Conservation (phyloP, 2,888 invertebrate species). For the Oxycera nigricornis region DNA sequence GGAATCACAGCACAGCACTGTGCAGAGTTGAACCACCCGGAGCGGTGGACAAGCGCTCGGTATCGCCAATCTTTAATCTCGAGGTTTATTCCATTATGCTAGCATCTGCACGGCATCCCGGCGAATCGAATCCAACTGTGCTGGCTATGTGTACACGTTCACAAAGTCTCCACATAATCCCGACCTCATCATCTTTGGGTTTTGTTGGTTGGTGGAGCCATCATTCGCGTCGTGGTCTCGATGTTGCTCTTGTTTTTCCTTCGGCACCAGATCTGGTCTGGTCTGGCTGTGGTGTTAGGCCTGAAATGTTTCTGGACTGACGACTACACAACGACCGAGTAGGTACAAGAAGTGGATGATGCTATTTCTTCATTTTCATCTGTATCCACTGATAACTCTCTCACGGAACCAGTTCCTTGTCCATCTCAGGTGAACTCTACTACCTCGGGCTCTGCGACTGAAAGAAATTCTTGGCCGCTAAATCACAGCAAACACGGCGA, state of each 20-base stretch:
- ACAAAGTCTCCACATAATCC: background rate
- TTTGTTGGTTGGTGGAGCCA: background rate
- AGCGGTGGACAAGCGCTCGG: background rate
- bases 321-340: too few relatives aligned
- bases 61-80: conserved; percentile 25
- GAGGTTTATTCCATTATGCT: conserved; percentile 31
- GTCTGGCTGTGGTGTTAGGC: background rate
- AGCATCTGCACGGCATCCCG: background rate
- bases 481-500: conserved; percentile 3
- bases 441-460: background rate
- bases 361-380: conserved; percentile 19
- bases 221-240: background rate
- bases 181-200: background rate
- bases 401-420: conserved; percentile 31
- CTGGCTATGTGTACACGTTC: background rate
- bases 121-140: background rate
- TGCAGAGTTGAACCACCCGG: conserved; percentile 25
- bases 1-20: background rate
- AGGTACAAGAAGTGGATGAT: background rate
- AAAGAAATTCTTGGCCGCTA: conserved; percentile 20
- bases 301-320: background rate
- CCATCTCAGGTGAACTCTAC: background rate
- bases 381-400: conserved; percentile 27
- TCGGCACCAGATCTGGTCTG: background rate
- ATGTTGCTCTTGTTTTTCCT: background rate